Percentiles rank a stretch among this genome's conserved stretches.
phyloP scores from a whole-genome alignment of 1,140 invertebrate species.

The Limonius californicus region DNA sequence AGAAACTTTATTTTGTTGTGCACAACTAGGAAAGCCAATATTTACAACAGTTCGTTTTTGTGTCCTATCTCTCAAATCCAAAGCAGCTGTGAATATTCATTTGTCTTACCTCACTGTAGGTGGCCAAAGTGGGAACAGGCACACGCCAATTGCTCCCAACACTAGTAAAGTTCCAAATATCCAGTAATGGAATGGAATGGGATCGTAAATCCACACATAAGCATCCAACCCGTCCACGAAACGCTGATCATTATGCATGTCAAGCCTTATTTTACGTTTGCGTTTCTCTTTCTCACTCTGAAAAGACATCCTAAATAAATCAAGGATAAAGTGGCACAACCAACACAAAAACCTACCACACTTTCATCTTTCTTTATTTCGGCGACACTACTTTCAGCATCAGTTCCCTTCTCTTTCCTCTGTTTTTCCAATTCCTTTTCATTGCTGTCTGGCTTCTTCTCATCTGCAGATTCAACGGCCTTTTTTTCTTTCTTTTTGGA shows the following conservation, averaged over 20 bases:
- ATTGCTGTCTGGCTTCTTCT: slow-evolving; percentile 46
- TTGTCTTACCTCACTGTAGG: slow-evolving; percentile 70
- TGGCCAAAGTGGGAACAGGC: slow-evolving; percentile 98
- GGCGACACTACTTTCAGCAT: slow-evolving; percentile 45
- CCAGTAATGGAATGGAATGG: slow-evolving; percentile 95
- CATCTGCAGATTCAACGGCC: slow-evolving; percentile 51
- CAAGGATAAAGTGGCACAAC: background rate
- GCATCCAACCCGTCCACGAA: slow-evolving; percentile 93
- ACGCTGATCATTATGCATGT: slow-evolving; percentile 94
- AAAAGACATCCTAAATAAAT: slow-evolving; percentile 16
- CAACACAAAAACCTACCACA: background rate
- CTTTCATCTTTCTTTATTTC: slow-evolving; percentile 37
- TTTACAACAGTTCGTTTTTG: too few relatives aligned
- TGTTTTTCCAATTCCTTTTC: slow-evolving; percentile 33
- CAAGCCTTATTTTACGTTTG: slow-evolving; percentile 73
- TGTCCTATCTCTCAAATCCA: too few relatives aligned
- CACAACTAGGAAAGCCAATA: too few relatives aligned
- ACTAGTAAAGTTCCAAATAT: slow-evolving; percentile 89
- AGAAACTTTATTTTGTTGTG: too few relatives aligned
- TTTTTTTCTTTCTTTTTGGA: slow-evolving; percentile 63
- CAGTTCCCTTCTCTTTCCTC: slow-evolving; percentile 40
- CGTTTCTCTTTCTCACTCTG: slow-evolving; percentile 56
- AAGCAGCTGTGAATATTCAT: too few relatives aligned
- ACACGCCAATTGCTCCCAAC: slow-evolving; percentile 90
- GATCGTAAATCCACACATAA: slow-evolving; percentile 99